Base-by-base conservation (phyloP, 2,113 vertebrate species). In the Poeciliopsis turrubarensis region DNA sequence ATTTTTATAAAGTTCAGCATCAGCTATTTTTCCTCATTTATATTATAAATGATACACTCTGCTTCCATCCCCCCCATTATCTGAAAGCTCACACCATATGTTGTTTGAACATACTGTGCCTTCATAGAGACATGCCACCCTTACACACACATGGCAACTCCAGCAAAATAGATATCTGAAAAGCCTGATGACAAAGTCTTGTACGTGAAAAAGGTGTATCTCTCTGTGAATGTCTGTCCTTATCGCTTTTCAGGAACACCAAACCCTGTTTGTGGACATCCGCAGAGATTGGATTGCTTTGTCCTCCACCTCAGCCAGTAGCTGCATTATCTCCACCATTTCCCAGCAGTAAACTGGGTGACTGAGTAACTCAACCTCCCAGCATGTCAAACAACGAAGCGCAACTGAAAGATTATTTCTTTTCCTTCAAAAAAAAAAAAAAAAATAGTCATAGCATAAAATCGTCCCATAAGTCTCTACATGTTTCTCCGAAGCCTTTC, bases 301-400 rank as follows among this genome's bases (percentile, higher is more conserved):
- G 77, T 87, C 60, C 72, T 72, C 44, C 34, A 60, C n/a, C 74
- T 80, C 66, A 44, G 70, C 67, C 62, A 34, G 54, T 65, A 72
- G 78, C 70, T 26, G 63, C 66, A 77, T 60, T 64, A 77, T 72
- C 73, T 64, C 68, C 65, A 72, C 68, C 51, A 73, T 70, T 73
- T 73, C 60, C 68, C 75, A 70, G 30, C 44, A 30, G 26, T 32
- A 63, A 64, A 61, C n/a, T 64, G 27, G 60, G 32, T 60, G 72
- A 75, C 63, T 68, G 27, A 61, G 32, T 65, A 72, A 77, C 66
- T 73, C 54, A 65, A 63, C 77, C 37, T 60, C 72, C 68, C 47
- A 30, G 74, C 22, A 72, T n/a, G 22, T 57, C 22, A 74, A 73
- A 79, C 65, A 73, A 47, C 65, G 44, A 60, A 57, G 67, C n/a